Conservation (phyloP, 2,797 vertebrate genomes). For the Helicolenus hilgendorfi region DNA sequence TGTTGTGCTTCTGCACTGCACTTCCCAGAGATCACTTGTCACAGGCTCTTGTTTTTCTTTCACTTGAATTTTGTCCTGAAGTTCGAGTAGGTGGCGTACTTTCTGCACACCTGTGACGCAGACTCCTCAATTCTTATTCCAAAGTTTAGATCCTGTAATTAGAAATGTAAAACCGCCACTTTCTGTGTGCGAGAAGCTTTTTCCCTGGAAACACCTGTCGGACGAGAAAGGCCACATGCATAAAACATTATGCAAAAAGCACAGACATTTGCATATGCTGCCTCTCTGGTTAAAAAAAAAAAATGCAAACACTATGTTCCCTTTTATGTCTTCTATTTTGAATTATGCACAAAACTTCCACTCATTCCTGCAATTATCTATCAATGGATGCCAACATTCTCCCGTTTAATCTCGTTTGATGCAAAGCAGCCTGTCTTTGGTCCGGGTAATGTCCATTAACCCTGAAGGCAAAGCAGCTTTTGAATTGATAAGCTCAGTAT, state of each 20-base stretch:
- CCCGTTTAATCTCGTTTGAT: not conserved
- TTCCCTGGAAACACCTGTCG: not conserved
- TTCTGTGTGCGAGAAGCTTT: not conserved
- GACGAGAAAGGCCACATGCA: not conserved
- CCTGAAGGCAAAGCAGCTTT: not conserved
- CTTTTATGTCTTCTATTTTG: not conserved
- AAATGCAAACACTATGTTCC: not conserved
- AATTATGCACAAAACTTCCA: not conserved
- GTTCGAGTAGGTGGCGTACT: not conserved
- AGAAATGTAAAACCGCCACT: not conserved
- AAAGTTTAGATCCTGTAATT: no score
- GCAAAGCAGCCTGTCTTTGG: not conserved
- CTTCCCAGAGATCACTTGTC: not conserved
- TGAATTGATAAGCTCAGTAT: not conserved
- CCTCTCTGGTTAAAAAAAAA: not conserved
- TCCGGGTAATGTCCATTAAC: not conserved
- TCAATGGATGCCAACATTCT: not conserved
- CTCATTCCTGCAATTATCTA: not conserved
- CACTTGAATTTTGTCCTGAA: not conserved
- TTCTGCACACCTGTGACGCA: not conserved
- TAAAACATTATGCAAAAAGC: slow-evolving; percentile 15
- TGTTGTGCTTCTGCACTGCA: not conserved
- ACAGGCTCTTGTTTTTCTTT: not conserved
- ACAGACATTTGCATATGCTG: not conserved
- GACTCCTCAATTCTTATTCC: not conserved